phyloP scores from a whole-genome alignment of 2,888 invertebrate species.

The Andrena praecox region DNA sequence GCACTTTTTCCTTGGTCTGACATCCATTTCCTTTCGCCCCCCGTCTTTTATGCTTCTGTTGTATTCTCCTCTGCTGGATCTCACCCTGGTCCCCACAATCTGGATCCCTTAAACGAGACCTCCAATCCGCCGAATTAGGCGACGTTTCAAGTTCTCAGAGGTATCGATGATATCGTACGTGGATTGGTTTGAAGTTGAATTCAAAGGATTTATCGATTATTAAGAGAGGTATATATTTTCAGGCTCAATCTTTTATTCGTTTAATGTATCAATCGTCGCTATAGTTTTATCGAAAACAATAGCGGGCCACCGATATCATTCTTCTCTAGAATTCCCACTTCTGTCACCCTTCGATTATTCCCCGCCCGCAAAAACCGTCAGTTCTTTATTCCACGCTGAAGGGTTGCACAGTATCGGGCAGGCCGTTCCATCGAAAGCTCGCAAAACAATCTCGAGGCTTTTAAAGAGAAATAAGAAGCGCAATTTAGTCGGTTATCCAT shows the following conservation, averaged over 20 bases:
- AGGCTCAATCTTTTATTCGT: too few species aligned
- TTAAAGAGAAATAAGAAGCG: neutral
- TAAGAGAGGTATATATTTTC: too few species aligned
- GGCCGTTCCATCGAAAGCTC: conserved; percentile 20
- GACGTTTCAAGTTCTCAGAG: neutral
- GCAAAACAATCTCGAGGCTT: conserved; percentile 31
- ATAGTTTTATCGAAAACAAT: conserved; percentile 7
- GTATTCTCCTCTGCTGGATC: neutral
- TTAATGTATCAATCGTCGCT: neutral
- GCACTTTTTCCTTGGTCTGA: conserved; percentile 6
- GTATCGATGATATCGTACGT: neutral
- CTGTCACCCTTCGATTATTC: conserved; percentile 26
- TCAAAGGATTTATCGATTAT: neutral
- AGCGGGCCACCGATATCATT: neutral
- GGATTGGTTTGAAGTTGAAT: neutral
- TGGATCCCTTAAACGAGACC: neutral
- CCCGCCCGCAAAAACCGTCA: conserved; percentile 17
- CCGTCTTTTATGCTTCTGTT: conserved; percentile 13
- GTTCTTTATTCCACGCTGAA: conserved; percentile 31
- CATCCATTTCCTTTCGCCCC: conserved; percentile 10
- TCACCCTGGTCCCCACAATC: conserved; percentile 1
- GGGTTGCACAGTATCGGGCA: conserved; percentile 13
- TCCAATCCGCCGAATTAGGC: neutral
- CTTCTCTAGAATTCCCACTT: conserved; percentile 8
- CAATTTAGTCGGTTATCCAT: conserved; percentile 35